Base-by-base conservation (phyloP, 2,113 vertebrate species). In the Poicephalus meyeri region DNA sequence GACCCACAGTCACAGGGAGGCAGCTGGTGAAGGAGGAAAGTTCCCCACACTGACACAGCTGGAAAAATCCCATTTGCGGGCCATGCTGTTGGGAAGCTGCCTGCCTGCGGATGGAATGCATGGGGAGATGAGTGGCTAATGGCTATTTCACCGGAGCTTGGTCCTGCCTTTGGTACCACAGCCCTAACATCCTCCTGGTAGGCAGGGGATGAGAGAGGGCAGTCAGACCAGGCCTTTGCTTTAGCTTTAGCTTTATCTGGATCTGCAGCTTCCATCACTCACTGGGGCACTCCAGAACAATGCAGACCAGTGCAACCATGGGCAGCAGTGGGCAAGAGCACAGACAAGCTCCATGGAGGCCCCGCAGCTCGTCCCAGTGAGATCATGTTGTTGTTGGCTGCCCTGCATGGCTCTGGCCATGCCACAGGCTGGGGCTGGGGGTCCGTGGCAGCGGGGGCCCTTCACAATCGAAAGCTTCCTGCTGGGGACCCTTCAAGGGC, bases 401-500 rank as follows among this genome's bases (percentile, higher is more conserved):
- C 69, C 64, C 85, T 7, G 28, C 69, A 14, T 8, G 35, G 52
- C 35, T 39, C 87, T 76, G 28, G 33, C 33, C 33, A 7, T 58
- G 56, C 33, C 21, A 24, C 33, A 58, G 93, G 80, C 71, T 70
- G 83, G 65, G 85, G 80, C 60, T 56, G 65, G 50, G 92, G 89
- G 86, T 81, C 88, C 71, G 25, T 1, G 20, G 80, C 46, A 89
- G 80, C 8, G 37, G 70, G 91, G 42, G 33, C 80, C 66, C 83
- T 82, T 81, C 39, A 88, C 96, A 95, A 95, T 81, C 84, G 71
- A 83, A 92, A 76, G 93, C 94, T 95, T 97, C 97, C 97, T 97
- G 94, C 53, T 41, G 97, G 97, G 96, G 95, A 91, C 86, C 95
- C 87, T 97, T 96, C 93, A 94, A 98, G 97, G 94, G 97, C 96